A percentile compares a stretch with the other conserved stretches of the same genome.
phyloP scores from a whole-genome alignment of 2,888 invertebrate species.

The Hydriomena furcata region DNA sequence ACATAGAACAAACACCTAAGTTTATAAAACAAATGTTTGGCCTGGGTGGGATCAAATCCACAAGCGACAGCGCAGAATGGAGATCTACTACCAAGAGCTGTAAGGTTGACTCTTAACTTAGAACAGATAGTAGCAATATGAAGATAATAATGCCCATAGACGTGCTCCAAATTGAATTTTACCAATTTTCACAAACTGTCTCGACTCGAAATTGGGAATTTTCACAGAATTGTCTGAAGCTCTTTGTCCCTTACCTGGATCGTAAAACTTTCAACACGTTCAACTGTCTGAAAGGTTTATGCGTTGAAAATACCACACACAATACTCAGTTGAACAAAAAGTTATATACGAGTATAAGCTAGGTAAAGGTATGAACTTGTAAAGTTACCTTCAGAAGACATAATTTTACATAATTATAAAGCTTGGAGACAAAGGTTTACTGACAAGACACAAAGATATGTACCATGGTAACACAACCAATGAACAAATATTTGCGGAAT shows the following conservation, averaged over 20 bases:
- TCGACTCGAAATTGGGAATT: constrained; percentile 8
- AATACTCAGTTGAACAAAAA: constrained; percentile 16
- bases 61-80: too few species aligned
- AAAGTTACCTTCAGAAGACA: too few species aligned
- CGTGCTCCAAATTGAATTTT: constrained; percentile 4
- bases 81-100: too few species aligned
- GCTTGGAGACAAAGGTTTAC: too few species aligned
- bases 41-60: too few species aligned
- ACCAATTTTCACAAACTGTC: constrained; percentile 10
- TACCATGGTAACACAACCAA: too few species aligned
- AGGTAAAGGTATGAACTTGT: neutral
- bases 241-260: constrained; percentile 16
- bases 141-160: constrained; percentile 5
- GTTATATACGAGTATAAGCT: neutral
- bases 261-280: constrained; percentile 20
- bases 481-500: too few species aligned
- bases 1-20: too few species aligned
- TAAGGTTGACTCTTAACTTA: too few species aligned
- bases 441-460: too few species aligned
- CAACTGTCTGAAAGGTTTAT: constrained; percentile 27
- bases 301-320: constrained; percentile 26
- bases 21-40: too few species aligned
- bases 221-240: constrained; percentile 12
- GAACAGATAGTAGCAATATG: neutral
- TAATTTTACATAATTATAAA: too few species aligned